These are phyloP conservation scores for Eudyptes chrysolophus DNA, from an alignment of 2,113 vertebrate species.

Conservation along the genomic window DNA sequence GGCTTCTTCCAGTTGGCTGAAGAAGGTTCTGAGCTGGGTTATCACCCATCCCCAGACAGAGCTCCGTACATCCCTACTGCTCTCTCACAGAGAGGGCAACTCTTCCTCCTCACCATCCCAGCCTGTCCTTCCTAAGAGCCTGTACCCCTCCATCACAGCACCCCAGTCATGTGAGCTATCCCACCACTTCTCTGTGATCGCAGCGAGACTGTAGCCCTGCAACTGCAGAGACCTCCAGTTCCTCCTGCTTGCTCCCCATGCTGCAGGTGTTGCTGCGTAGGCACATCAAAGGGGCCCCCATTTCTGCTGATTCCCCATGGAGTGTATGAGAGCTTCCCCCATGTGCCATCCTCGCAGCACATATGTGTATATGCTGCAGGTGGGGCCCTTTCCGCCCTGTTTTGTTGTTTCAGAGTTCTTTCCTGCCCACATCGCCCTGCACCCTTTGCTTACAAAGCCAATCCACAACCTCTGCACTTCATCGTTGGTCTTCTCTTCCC, in stretches of 20 bases:
- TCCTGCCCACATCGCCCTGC: rapidly evolving
- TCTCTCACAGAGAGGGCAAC: background rate
- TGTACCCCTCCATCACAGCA: rapidly evolving
- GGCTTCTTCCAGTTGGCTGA: background rate
- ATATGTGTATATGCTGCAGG: background rate
- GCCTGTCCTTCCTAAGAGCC: background rate
- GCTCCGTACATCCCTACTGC: background rate
- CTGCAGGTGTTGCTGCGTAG: no score
- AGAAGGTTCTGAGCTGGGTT: background rate
- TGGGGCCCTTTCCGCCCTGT: background rate
- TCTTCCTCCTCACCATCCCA: background rate
- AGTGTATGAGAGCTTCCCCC: rapidly evolving
- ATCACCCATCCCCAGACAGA: background rate
- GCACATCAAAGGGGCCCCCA: no score
- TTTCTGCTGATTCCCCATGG: background rate
- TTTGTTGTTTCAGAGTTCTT: background rate
- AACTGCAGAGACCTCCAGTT: background rate
- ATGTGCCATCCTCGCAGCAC: rapidly evolving
- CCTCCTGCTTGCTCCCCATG: background rate
- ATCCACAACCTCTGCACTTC: background rate
- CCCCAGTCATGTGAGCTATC: background rate
- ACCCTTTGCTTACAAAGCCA: background rate
- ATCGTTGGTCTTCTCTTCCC: background rate
- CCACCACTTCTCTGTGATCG: background rate
- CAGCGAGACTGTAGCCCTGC: background rate